phyloP scores from a whole-genome alignment of 2,888 invertebrate species.

The Esperia sulphurella region DNA sequence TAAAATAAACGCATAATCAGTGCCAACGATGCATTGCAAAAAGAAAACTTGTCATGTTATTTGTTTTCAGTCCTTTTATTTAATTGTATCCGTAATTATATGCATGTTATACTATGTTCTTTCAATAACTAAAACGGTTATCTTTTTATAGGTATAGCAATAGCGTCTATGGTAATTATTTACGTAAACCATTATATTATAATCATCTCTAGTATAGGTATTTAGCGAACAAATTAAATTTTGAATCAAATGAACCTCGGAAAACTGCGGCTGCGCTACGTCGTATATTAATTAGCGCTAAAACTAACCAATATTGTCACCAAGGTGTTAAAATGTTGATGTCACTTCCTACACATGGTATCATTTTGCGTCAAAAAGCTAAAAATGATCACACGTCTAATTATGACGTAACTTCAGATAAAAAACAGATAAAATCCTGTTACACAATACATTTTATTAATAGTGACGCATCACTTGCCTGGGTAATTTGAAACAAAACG shows the following conservation, averaged over 20 bases:
- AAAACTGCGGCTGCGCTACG: slow-evolving; percentile 18
- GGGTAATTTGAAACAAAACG: too few relatives aligned
- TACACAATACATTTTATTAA: neutral
- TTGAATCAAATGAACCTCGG: slow-evolving; percentile 13
- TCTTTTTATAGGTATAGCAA: too few relatives aligned
- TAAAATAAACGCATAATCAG: slow-evolving; percentile 68
- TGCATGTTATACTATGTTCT: too few relatives aligned
- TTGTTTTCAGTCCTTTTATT: slow-evolving; percentile 19
- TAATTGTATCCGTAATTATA: too few relatives aligned
- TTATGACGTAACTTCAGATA: neutral
- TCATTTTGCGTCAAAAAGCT: slow-evolving; percentile 15
- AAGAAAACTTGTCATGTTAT: slow-evolving; percentile 14
- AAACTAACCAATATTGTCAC: slow-evolving; percentile 27
- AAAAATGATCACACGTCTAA: neutral
- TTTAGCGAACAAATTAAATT: neutral
- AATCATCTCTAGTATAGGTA: neutral
- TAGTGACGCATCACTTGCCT: too few relatives aligned
- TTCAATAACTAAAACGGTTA: too few relatives aligned
- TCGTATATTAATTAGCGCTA: slow-evolving; percentile 38
- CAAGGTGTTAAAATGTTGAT: slow-evolving; percentile 48
- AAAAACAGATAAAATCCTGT: neutral
- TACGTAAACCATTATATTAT: too few relatives aligned
- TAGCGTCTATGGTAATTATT: too few relatives aligned
- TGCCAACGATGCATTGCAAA: slow-evolving; percentile 76
- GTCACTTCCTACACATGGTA: slow-evolving; percentile 47